Evolutionary conservation across 2,797 vertebrate genomes (phyloP), one percentile per base, ranked within the genome.

Genomic region (Cephalopachus bancanus): DNA sequence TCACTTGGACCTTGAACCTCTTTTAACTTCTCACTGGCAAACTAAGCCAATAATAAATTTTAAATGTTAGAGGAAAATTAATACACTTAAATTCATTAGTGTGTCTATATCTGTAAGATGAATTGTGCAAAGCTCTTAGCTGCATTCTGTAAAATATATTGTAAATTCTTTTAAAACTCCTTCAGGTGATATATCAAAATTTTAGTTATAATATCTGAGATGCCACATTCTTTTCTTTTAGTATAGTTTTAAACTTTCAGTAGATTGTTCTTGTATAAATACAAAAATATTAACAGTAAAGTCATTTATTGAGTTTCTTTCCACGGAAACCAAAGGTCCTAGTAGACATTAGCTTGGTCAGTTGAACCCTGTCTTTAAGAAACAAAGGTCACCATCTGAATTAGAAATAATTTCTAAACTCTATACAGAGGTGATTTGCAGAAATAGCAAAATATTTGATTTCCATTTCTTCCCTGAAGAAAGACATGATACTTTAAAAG

Each of bases 251-350:
- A 96, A 97, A 87, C 90, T 90, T 95, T 62, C 75, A 97, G 91
- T 85, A 96, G 94, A 97, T 95, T 97, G 89, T 92, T 97, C 96
- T 97, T 94, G 97, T 76, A 93, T 89, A 89, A 97, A 98, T 98
- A 91, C 49, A 97, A 94, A 97, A 97, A 98, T 71, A 95, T 98
- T 98, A 98, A 98, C 97, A 89, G 89, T 37, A 93, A 97, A 97
- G 97, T 97, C 69, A 98, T 97, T 98, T 98, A 97, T 95, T 96
- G 53, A 95, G 92, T 72, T 96, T 96, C 96, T 97, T 87, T 96
- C 96, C 94, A 98, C 89, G 96, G 93, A 98, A 97, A 98, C 95
- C 96, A 98, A 98, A 98, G 95, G 92, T 98, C 94, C 94, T 97
- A 94, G 97, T 94, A 92, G 75, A 98, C 98, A 98, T 83, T 96